Conservation (phyloP, 2,113 vertebrate species). For the Perca schrenkii region DNA sequence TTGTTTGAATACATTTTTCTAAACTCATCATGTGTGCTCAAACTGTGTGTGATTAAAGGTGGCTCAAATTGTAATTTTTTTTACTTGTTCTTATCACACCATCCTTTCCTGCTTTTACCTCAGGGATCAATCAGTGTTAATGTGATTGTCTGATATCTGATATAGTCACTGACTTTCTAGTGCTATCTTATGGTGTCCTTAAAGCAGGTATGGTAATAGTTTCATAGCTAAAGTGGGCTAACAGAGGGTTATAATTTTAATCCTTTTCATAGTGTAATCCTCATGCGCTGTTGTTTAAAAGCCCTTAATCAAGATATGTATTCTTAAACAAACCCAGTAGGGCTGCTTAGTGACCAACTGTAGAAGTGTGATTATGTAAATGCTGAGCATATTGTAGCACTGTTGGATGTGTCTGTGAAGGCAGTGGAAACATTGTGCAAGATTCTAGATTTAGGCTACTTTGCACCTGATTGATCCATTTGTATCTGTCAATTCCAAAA, state of each 20-base stretch:
- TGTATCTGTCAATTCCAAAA: neutral
- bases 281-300: neutral
- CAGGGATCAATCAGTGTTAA: neutral
- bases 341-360: neutral
- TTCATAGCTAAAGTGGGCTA: neutral
- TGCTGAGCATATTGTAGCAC: neutral
- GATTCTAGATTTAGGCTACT: neutral
- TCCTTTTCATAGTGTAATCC: neutral
- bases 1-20: neutral
- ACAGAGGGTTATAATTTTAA: neutral
- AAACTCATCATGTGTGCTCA: neutral
- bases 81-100: neutral
- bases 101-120: neutral
- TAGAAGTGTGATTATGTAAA: neutral
- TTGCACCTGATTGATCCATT: neutral
- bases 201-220: neutral
- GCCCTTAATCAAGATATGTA: too few species aligned
- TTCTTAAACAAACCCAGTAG: conserved; percentile 3
- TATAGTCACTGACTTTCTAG: neutral
- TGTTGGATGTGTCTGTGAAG: neutral
- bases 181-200: neutral
- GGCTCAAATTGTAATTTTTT: neutral
- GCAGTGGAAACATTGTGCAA: neutral
- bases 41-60: neutral
- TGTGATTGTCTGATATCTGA: neutral